phyloP scores from a whole-genome alignment of 2,797 vertebrate genomes.

The Iguana delicatissima region DNA sequence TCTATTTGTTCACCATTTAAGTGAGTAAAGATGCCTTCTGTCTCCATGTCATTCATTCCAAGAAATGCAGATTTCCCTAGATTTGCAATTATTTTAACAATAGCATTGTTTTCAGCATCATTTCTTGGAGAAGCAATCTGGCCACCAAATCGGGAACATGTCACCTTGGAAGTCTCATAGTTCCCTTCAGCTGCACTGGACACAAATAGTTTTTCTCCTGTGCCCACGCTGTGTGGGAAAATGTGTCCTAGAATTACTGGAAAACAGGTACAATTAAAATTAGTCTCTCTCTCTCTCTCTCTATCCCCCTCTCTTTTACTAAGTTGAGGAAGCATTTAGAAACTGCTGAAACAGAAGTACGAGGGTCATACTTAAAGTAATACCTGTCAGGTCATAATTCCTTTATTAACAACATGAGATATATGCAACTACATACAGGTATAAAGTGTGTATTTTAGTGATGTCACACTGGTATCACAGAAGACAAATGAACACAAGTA shows the following conservation, averaged over 20 bases:
- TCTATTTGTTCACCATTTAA: not conserved
- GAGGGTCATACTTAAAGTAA: no score
- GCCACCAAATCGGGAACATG: slow-evolving; percentile 26
- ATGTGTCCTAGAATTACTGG: slow-evolving; percentile 39
- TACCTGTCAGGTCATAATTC: no score
- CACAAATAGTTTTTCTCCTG: slow-evolving; percentile 24
- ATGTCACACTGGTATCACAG: no score
- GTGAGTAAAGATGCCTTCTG: not conserved
- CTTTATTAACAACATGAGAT: no score
- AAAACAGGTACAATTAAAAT: not conserved
- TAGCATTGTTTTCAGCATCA: not conserved
- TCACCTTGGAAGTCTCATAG: slow-evolving; percentile 21
- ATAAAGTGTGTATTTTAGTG: no score
- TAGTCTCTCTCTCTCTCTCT: not conserved
- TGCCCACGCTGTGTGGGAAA: slow-evolving; percentile 22
- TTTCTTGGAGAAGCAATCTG: slow-evolving; percentile 29
- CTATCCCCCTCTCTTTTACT: not conserved
- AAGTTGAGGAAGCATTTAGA: not conserved
- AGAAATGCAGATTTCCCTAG: not conserved
- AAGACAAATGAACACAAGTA: no score
- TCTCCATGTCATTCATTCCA: slow-evolving; percentile 26
- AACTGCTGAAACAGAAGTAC: not conserved
- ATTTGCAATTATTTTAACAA: not conserved
- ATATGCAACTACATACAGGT: no score
- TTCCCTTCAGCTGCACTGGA: slow-evolving; percentile 11